A percentile compares a stretch with the other conserved stretches of the same genome.
Conservation (phyloP, 2,888 invertebrate genomes). For the Campoplex nolae region DNA sequence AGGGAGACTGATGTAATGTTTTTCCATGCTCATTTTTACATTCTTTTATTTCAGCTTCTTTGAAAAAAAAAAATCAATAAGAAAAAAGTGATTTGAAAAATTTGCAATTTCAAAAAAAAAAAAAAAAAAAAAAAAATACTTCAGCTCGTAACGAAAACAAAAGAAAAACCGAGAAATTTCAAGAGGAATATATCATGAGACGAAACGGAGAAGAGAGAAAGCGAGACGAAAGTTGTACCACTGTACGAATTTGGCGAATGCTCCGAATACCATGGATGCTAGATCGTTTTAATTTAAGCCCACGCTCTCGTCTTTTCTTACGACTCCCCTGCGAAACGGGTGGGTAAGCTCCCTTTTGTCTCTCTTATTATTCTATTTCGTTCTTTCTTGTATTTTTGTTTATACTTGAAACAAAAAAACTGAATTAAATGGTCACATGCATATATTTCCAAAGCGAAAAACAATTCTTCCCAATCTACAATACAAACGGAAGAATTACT, state of each 20-base stretch:
- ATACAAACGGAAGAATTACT: too few relatives aligned
- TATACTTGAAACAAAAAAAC: background rate
- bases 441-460: background rate
- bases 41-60: background rate
- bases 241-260: conserved; percentile 65
- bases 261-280: conserved; percentile 54
- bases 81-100: background rate
- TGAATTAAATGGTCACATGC: background rate
- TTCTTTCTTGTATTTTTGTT: conserved; percentile 23
- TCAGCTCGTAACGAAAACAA: background rate
- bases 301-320: conserved; percentile 36
- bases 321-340: conserved; percentile 15
- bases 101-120: background rate
- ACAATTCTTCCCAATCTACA: background rate
- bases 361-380: background rate
- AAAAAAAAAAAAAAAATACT: background rate
- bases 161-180: background rate
- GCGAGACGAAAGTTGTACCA: conserved; percentile 19
- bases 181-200: conserved; percentile 32
- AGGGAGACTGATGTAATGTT: background rate
- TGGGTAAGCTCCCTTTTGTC: conserved; percentile 7
- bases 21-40: background rate
- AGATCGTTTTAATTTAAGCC: conserved; percentile 64
- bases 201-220: background rate
- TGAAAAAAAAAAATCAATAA: background rate